Base-by-base conservation (phyloP, 53 echinoderm and acorn worm species). In the Luidia sarsii region DNA sequence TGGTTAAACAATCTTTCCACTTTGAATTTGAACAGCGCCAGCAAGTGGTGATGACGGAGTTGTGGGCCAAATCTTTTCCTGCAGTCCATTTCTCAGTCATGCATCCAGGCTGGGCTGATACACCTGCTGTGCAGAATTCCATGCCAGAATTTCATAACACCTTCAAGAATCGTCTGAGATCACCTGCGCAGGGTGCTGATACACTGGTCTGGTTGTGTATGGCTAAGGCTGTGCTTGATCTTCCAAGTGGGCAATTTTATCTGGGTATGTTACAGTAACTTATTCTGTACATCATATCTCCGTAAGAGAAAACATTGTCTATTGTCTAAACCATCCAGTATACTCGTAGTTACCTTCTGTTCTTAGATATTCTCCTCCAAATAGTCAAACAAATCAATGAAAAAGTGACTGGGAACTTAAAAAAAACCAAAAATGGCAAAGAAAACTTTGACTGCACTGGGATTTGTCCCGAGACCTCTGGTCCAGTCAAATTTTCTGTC, bases 31-130 rank as follows among this genome's bases (percentile, higher is more conserved):
- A 37, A 16, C 80, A 95, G 95, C 80, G 95, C 34, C 95, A 95
- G 79, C 95, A 95, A 64, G 87, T 92, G 0, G 79, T 95, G 3
- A 95, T 95, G 95, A 95, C 91, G 28, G 92, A 92, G 39, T 86
- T 86, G 79, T 95, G 91, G 92, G 92, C 90, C 46, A 92, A 92
- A 85, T 67, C 25, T 4, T 51, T 68, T 57, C 82, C 89, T 8
- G 53, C 84, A 16, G 77, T 95, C 50, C 87, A 90, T 32, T 95
- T 95, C 82, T 92, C 83, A n/a, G 56, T 81, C 4, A 95, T 95
- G 95, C 95, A 95, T 16, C 95, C 95, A 0, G 95, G 95, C 25
- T 95, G 95, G 95, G 92, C 95, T 1, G 92, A 92, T 71, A 95
- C 95, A 0, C 89, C 95, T 3, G 89, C 87, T 19, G 90, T 95